A percentile compares a stretch with the other conserved stretches of the same genome.
phyloP scores from a whole-genome alignment of 2,888 invertebrate species.

The Tachina lurida region DNA sequence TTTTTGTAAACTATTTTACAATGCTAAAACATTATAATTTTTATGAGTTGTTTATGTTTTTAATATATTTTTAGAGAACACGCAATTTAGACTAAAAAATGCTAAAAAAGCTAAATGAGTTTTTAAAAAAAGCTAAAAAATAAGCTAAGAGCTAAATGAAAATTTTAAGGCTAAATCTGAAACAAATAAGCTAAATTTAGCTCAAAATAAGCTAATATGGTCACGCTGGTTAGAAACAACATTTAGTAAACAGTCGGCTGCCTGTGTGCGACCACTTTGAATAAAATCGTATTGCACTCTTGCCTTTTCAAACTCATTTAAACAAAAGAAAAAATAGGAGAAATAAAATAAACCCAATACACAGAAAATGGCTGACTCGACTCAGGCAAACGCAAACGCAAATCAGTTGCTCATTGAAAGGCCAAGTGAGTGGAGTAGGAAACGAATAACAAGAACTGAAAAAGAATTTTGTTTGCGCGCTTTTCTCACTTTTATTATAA shows the following conservation, averaged over 20 bases:
- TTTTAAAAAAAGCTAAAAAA: too few species aligned
- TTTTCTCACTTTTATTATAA: conserved; percentile 8
- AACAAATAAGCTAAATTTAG: too few species aligned
- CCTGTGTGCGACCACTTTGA: background rate
- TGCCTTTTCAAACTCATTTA: conserved; percentile 50
- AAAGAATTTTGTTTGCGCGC: conserved; percentile 42
- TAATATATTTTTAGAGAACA: too few species aligned
- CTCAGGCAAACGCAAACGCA: conserved; percentile 57
- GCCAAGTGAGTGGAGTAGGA: conserved; percentile 75
- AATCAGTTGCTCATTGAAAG: conserved; percentile 75
- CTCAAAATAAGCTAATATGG: too few species aligned
- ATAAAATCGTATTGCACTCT: conserved; percentile 27
- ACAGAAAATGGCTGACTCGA: conserved; percentile 72
- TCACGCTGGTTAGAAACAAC: too few species aligned
- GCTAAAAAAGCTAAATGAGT: too few species aligned
- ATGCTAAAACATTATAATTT: too few species aligned
- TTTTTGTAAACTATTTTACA: too few species aligned
- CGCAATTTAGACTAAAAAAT: too few species aligned
- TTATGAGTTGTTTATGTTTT: too few species aligned
- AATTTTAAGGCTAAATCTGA: too few species aligned
- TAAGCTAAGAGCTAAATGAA: too few species aligned
- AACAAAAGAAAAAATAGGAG: conserved; percentile 19
- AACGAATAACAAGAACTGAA: background rate
- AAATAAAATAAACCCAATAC: conserved; percentile 35
- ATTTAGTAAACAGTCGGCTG: background rate